phyloP scores from a whole-genome alignment of 2,113 vertebrate species.

The Amblyopsis rosae region DNA sequence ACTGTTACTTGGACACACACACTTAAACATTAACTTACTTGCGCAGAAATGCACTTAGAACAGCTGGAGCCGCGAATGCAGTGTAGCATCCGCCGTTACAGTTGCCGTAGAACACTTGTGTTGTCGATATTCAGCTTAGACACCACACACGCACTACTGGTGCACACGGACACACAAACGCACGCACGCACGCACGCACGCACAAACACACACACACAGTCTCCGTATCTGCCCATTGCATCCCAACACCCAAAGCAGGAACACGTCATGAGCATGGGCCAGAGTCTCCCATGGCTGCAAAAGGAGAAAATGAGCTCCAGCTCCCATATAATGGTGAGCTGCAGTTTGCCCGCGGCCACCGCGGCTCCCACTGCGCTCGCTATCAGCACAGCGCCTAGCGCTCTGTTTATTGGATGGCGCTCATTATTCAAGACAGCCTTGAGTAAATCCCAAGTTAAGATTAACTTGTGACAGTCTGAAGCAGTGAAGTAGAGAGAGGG shows the following conservation, averaged over 20 bases:
- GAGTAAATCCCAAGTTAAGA: too few species aligned
- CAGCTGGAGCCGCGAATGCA: conserved; percentile 33
- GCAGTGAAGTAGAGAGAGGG: conserved; percentile 30
- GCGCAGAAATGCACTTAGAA: conserved; percentile 37
- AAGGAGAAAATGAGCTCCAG: conserved; percentile 57
- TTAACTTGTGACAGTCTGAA: conserved; percentile 21
- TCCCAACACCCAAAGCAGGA: conserved; percentile 28
- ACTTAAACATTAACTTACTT: conserved; percentile 32
- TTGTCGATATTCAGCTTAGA: conserved; percentile 23
- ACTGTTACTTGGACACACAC: conserved; percentile 35
- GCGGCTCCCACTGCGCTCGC: conserved; percentile 51
- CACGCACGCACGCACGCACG: neutral
- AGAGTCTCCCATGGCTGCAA: conserved; percentile 38
- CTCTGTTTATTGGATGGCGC: conserved; percentile 64
- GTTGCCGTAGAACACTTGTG: conserved; percentile 8
- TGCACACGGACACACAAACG: neutral
- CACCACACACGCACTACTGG: neutral
- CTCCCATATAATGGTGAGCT: conserved; percentile 38
- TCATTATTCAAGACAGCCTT: conserved; percentile 68
- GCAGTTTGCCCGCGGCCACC: conserved; percentile 52
- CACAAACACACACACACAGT: conserved; percentile 19
- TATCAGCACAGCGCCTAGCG: conserved; percentile 58
- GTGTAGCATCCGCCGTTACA: conserved; percentile 39
- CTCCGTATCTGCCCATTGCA: conserved; percentile 32
- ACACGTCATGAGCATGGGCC: conserved; percentile 61